Conservation (phyloP, 2,888 invertebrate species). For the Dasysyrphus tricinctus region DNA sequence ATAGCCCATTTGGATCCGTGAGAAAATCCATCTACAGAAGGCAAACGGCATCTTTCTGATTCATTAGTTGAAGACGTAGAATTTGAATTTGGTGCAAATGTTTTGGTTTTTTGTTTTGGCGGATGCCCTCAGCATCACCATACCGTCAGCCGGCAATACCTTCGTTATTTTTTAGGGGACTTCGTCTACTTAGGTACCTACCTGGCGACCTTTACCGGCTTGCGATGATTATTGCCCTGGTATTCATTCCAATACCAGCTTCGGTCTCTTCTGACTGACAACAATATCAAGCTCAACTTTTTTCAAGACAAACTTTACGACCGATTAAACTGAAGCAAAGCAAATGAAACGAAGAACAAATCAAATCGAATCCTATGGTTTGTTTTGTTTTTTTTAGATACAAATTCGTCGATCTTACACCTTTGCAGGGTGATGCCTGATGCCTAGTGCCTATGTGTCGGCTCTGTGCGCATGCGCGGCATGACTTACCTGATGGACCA, state of each 20-base stretch:
- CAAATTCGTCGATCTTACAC: conserved; percentile 76
- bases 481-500: conserved; percentile 45
- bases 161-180: conserved; percentile 40
- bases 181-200: neutral
- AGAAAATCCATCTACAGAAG: conserved; percentile 65
- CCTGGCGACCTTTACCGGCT: conserved; percentile 61
- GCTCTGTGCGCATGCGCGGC: conserved; percentile 33
- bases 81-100: conserved; percentile 73
- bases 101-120: conserved; percentile 33
- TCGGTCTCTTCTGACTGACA: conserved; percentile 65
- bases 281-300: conserved; percentile 59
- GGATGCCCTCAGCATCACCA: conserved; percentile 7
- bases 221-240: conserved; percentile 63
- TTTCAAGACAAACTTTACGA: conserved; percentile 47
- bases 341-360: conserved; percentile 41
- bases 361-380: conserved; percentile 52
- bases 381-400: conserved; percentile 50
- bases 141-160: conserved; percentile 44
- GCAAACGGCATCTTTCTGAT: conserved; percentile 64
- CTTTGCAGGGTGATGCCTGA: conserved; percentile 54
- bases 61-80: conserved; percentile 69
- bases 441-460: conserved; percentile 21
- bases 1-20: conserved; percentile 68
- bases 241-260: neutral
- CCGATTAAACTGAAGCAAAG: conserved; percentile 55